phyloP scores from a whole-genome alignment of 2,113 vertebrate species.

The Diadophis punctatus region DNA sequence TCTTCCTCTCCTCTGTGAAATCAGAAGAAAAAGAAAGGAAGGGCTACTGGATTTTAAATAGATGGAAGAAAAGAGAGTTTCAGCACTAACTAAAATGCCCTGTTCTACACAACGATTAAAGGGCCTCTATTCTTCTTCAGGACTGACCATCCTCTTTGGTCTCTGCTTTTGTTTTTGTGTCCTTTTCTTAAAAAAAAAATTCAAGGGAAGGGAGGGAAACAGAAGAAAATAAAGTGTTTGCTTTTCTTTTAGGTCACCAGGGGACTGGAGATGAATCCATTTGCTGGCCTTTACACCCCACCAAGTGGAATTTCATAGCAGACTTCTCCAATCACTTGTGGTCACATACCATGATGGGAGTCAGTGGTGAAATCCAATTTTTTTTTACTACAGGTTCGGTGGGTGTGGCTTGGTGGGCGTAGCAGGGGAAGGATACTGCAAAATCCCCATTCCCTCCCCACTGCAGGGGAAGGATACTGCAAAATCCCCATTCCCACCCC shows the following conservation, averaged over 20 bases:
- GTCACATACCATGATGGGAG: not conserved
- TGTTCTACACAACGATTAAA: not conserved
- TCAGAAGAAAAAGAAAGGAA: not conserved
- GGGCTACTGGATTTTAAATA: not conserved
- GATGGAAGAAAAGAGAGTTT: not conserved
- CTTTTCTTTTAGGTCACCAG: not conserved
- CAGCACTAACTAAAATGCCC: not conserved
- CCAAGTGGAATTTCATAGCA: not conserved
- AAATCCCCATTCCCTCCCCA: too few species aligned
- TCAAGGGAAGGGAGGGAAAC: not conserved
- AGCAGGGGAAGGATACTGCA: too few species aligned
- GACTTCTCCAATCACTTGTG: not conserved
- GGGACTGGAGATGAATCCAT: not conserved
- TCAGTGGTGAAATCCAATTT: not conserved
- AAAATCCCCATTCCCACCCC: too few species aligned
- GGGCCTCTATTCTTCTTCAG: not conserved
- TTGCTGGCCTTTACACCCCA: not conserved
- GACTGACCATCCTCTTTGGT: not conserved
- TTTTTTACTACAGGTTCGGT: too few species aligned
- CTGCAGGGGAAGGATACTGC: too few species aligned
- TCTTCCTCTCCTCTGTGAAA: not conserved
- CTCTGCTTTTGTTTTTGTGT: not conserved
- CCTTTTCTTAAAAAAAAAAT: not conserved
- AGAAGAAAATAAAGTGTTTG: not conserved
- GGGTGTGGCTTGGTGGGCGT: too few species aligned